phyloP scores from a whole-genome alignment of 2,797 vertebrate species.

The Hapalemur alaotrensis region DNA sequence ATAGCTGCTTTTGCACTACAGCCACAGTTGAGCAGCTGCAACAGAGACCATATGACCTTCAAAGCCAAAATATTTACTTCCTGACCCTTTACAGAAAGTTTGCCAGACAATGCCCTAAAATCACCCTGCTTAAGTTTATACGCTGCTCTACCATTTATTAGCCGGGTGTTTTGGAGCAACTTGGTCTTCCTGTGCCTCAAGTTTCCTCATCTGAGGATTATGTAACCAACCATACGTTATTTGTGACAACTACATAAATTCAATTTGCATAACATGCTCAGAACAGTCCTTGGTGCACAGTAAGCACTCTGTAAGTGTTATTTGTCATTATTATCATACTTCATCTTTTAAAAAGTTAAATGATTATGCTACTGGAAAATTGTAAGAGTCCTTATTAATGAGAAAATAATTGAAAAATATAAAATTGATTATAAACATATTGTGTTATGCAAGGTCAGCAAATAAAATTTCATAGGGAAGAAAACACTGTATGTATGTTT shows the following conservation, averaged over 20 bases:
- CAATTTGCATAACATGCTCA: not conserved
- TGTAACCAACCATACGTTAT: not conserved
- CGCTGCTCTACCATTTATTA: not conserved
- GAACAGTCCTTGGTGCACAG: not conserved
- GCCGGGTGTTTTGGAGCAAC: not conserved
- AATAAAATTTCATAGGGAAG: not conserved
- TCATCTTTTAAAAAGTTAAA: not conserved
- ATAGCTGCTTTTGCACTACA: not conserved
- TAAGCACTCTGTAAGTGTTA: not conserved
- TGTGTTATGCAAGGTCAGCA: not conserved
- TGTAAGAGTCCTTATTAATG: not conserved
- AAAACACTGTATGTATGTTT: not conserved
- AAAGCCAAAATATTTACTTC: not conserved
- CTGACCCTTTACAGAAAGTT: not conserved
- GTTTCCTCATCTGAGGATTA: not conserved
- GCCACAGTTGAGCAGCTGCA: not conserved
- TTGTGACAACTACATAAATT: not conserved
- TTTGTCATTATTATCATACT: not conserved
- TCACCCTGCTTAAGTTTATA: not conserved
- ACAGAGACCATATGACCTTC: not conserved
- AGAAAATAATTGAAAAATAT: constrained; percentile 37
- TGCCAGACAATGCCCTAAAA: not conserved
- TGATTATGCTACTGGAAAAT: not conserved
- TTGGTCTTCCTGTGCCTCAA: not conserved
- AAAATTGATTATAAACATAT: not conserved